Percentiles rank a stretch among this genome's conserved stretches.
Conservation (phyloP, 2,888 invertebrate genomes). For the Idaea biselata region DNA sequence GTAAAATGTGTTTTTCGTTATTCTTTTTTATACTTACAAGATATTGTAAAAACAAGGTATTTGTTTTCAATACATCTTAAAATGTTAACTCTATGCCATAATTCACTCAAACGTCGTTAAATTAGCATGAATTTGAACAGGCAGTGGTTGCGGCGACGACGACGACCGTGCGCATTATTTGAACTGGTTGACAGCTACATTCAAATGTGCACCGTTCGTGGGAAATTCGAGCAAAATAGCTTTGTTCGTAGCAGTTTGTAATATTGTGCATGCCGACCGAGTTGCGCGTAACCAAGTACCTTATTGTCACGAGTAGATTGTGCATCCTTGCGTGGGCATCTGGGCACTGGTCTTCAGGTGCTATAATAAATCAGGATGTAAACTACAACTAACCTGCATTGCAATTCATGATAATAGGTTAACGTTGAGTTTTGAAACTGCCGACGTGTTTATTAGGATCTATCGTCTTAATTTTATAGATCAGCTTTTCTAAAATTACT, state of each 20-base stretch:
- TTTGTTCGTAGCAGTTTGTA: conserved; percentile 38
- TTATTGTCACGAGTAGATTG: conserved; percentile 69
- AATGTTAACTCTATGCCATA: neutral
- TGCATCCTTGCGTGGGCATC: conserved; percentile 61
- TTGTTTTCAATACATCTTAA: neutral
- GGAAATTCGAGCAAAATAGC: conserved; percentile 57
- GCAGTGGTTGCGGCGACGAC: neutral
- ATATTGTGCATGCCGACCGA: conserved; percentile 53
- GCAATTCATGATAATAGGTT: conserved; percentile 41
- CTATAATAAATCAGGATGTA: conserved; percentile 46
- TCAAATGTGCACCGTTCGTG: conserved; percentile 44
- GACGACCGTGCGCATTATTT: neutral
- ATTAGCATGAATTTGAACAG: neutral
- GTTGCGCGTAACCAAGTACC: conserved; percentile 52
- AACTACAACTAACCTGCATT: conserved; percentile 44
- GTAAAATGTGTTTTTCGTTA: too few species aligned
- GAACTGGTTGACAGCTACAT: neutral
- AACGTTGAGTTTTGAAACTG: conserved; percentile 29
- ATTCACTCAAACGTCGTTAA: conserved; percentile 2
- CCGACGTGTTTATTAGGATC: conserved; percentile 31
- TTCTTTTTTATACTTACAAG: too few species aligned
- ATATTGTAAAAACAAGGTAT: neutral
- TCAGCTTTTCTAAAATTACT: conserved; percentile 38
- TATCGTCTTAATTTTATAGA: conserved; percentile 38
- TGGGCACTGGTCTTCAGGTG: conserved; percentile 26